These are phyloP conservation scores for Aegypius monachus DNA, from an alignment of 2,113 vertebrate genomes.

Conservation along the genomic window DNA sequence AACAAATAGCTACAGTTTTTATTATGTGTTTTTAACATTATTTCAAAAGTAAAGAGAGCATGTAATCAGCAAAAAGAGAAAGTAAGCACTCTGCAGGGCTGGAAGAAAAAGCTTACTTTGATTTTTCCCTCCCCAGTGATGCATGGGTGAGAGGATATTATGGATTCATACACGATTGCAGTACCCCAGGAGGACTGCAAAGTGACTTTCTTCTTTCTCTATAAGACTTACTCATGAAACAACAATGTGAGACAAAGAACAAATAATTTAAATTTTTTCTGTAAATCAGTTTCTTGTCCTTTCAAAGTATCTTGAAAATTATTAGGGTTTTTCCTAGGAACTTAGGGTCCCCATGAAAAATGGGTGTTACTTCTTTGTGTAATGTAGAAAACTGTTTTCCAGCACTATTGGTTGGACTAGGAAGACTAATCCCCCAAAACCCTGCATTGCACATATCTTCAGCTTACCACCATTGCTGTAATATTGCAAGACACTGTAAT, in stretches of 20 bases:
- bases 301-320: not conserved
- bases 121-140: slow-evolving; percentile 1
- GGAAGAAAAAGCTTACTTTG: slow-evolving; percentile 3
- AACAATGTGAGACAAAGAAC: not conserved
- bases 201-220: slow-evolving; percentile 31
- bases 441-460: not conserved
- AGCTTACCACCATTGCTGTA: not conserved
- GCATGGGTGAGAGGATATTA: slow-evolving; percentile 30
- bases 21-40: not conserved
- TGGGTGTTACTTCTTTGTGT: not conserved
- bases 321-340: not conserved
- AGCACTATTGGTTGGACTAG: not conserved
- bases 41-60: not conserved
- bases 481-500: not conserved
- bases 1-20: not conserved
- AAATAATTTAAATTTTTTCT: not conserved
- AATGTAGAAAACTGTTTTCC: not conserved
- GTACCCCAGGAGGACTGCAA: not conserved
- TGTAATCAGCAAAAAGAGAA: not conserved
- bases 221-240: not conserved
- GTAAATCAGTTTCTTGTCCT: not conserved
- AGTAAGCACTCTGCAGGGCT: not conserved
- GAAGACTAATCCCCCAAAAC: not conserved
- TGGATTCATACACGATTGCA: not conserved
- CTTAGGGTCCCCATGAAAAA: not conserved